Percentiles rank a stretch among this genome's conserved stretches.
Evolutionary conservation across 2,888 invertebrate species (phyloP).

Genomic region (Actias luna): DNA sequence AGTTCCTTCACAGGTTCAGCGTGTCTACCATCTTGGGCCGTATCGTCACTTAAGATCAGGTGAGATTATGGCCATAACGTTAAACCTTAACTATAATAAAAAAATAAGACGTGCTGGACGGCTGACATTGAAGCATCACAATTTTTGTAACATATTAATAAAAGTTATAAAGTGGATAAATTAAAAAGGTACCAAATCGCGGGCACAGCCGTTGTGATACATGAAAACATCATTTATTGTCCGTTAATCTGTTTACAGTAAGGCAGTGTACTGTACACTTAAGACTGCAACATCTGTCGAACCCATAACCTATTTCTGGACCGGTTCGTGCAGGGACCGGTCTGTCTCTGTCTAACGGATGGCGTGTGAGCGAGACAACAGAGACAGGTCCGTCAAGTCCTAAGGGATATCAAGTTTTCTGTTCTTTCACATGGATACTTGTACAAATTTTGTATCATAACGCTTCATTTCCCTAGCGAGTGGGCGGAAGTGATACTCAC

Average conservation of each 20-base stretch:
- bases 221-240: too few relatives aligned
- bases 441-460: conserved; percentile 3
- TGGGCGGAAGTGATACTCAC: neutral
- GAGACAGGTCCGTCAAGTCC: conserved; percentile 31
- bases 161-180: too few relatives aligned
- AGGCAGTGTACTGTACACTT: neutral
- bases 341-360: conserved; percentile 24
- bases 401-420: conserved; percentile 28
- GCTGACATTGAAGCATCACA: too few relatives aligned
- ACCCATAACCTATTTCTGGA: conserved; percentile 20
- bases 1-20: too few relatives aligned
- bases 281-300: conserved; percentile 10
- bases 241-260: conserved; percentile 13
- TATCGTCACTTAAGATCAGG: too few relatives aligned
- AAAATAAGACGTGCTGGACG: too few relatives aligned
- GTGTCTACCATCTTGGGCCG: too few relatives aligned
- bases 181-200: too few relatives aligned
- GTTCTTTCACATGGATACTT: conserved; percentile 14
- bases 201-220: too few relatives aligned
- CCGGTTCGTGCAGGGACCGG: conserved; percentile 28
- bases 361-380: conserved; percentile 25
- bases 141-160: too few relatives aligned
- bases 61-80: too few relatives aligned
- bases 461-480: neutral
- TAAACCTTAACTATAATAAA: too few relatives aligned